Conservation (phyloP, 2,888 invertebrate species). For the Drosophila neotestacea region DNA sequence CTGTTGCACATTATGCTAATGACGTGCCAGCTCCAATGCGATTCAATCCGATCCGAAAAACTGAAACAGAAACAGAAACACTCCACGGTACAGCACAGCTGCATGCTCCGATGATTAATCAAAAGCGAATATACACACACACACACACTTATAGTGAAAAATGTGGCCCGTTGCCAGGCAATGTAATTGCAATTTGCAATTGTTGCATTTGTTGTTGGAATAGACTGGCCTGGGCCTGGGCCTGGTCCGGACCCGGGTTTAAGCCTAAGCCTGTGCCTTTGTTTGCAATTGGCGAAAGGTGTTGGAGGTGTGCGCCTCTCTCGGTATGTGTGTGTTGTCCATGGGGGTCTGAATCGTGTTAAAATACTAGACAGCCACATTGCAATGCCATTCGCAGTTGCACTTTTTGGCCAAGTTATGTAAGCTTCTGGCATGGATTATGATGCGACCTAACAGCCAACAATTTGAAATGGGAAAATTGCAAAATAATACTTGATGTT, state of each 20-base stretch:
- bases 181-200: constrained; percentile 70
- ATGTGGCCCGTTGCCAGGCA: constrained; percentile 70
- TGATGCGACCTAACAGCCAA: constrained; percentile 7
- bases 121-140: constrained; percentile 51
- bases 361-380: constrained; percentile 50
- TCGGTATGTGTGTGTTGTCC: constrained; percentile 21
- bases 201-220: constrained; percentile 64
- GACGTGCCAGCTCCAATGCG: constrained; percentile 68
- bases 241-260: constrained; percentile 34
- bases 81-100: constrained; percentile 47
- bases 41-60: constrained; percentile 31
- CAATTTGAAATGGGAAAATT: constrained; percentile 4
- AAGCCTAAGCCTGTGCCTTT: constrained; percentile 48
- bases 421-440: constrained; percentile 38
- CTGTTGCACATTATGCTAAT: constrained; percentile 80
- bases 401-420: constrained; percentile 49
- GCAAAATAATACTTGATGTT: constrained; percentile 23
- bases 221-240: constrained; percentile 32
- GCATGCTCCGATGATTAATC: constrained; percentile 74
- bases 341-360: constrained; percentile 46
- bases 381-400: constrained; percentile 31
- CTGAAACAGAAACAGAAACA: constrained; percentile 29
- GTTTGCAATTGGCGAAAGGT: constrained; percentile 72
- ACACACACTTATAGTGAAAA: constrained; percentile 30
- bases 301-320: constrained; percentile 51